Evolutionary conservation across 2,888 invertebrate species (phyloP).

Genomic region (Hermodice carunculata): DNA sequence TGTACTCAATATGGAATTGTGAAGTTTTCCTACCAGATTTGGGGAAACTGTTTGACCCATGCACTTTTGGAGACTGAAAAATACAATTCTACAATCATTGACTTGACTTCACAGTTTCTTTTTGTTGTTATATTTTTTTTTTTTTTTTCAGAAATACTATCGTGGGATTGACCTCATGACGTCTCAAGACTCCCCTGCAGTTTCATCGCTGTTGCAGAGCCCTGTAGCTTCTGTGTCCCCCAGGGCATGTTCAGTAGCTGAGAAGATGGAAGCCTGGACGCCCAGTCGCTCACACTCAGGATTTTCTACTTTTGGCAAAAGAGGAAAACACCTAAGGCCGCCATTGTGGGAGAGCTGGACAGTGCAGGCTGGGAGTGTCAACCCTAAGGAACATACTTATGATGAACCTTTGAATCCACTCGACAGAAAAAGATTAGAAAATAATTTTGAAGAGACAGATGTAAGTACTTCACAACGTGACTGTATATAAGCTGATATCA

Average conservation of each 20-base stretch:
- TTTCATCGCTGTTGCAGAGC: background rate
- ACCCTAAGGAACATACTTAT: background rate
- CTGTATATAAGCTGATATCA: no score
- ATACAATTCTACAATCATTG: no score
- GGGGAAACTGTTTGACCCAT: no score
- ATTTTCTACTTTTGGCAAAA: slow-evolving; percentile 61
- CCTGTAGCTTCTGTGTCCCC: background rate
- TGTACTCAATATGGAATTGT: no score
- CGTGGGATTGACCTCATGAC: background rate
- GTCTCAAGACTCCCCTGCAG: slow-evolving; percentile 8
- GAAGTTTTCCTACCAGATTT: no score
- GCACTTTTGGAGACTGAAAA: no score
- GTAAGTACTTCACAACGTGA: no score
- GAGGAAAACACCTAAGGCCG: slow-evolving; percentile 21
- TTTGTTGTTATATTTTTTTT: no score
- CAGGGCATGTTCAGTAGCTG: no score
- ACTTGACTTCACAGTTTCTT: no score
- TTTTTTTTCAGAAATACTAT: slow-evolving; percentile 17
- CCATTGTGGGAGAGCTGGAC: background rate
- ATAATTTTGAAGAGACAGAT: no score
- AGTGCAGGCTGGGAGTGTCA: background rate
- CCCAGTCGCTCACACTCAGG: slow-evolving; percentile 26
- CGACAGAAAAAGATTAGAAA: no score
- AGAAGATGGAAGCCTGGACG: background rate
- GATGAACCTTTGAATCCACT: slow-evolving; percentile 1